Conservation (phyloP, 2,888 invertebrate genomes). For the Tupiocoris notatus region DNA sequence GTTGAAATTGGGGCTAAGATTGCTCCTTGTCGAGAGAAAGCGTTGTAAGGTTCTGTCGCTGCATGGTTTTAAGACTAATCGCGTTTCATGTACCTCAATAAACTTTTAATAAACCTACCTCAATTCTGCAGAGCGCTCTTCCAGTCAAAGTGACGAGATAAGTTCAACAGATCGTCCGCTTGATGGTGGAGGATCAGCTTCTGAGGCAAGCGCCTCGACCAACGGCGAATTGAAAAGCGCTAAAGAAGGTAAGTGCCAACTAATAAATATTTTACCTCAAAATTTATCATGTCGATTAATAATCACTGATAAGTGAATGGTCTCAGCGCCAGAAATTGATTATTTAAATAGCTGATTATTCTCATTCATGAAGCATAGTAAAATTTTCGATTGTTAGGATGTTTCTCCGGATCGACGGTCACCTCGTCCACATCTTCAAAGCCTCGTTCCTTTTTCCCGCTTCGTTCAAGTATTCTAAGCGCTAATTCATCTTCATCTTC, state of each 20-base stretch:
- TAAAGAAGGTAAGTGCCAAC: constrained; percentile 12
- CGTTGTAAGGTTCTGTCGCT: too few relatives aligned
- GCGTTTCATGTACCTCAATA: too few relatives aligned
- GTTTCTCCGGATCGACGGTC: background rate
- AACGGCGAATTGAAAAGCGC: constrained; percentile 20
- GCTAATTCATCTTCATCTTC: background rate
- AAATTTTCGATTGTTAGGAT: background rate
- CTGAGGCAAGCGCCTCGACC: constrained; percentile 5
- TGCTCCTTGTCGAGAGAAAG: too few relatives aligned
- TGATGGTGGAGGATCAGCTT: background rate
- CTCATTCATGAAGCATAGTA: too few relatives aligned
- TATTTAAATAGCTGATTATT: too few relatives aligned
- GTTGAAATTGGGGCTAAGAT: too few relatives aligned
- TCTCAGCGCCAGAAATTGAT: too few relatives aligned
- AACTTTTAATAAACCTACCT: background rate
- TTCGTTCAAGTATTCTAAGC: background rate
- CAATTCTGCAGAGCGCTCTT: constrained; percentile 19
- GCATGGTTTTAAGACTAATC: too few relatives aligned
- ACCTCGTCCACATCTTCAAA: constrained; percentile 6
- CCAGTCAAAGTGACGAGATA: constrained; percentile 32
- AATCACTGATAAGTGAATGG: too few relatives aligned
- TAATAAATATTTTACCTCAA: too few relatives aligned
- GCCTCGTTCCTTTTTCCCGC: constrained; percentile 12
- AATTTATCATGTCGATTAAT: too few relatives aligned
- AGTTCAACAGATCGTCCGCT: constrained; percentile 21